Evolutionary conservation across 1,140 invertebrate species (phyloP).

Genomic region (Tetragnatha versicolor): DNA sequence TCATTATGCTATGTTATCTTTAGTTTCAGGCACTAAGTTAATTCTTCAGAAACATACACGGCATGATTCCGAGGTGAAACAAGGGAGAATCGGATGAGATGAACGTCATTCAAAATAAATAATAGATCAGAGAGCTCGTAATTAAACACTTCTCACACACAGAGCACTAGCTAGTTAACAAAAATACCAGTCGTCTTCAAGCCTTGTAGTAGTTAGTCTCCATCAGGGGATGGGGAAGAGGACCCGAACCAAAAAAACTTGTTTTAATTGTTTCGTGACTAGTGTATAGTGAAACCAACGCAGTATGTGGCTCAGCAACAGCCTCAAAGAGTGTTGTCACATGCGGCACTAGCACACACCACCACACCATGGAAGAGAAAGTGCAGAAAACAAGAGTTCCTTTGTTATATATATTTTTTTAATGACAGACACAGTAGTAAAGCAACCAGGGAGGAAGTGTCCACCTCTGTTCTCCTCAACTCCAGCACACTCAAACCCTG

Average conservation of each 20-base stretch:
- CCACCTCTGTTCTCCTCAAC: neutral
- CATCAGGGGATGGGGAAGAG: slow-evolving; percentile 1
- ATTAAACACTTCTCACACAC: slow-evolving; percentile 11
- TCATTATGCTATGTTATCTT: slow-evolving; percentile 18
- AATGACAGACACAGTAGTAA: slow-evolving; percentile 43
- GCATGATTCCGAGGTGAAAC: slow-evolving; percentile 21
- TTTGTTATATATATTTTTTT: slow-evolving; percentile 21
- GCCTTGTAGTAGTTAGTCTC: slow-evolving; percentile 4
- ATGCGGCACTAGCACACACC: neutral
- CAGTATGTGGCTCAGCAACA: slow-evolving; percentile 15
- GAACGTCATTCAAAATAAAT: slow-evolving; percentile 13
- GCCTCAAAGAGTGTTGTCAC: slow-evolving; percentile 14
- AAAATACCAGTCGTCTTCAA: slow-evolving; percentile 38
- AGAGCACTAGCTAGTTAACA: slow-evolving; percentile 34
- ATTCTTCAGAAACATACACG: slow-evolving; percentile 44
- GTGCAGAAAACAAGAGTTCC: slow-evolving; percentile 48
- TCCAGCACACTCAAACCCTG: slow-evolving; percentile 22
- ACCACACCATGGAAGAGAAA: slow-evolving; percentile 38
- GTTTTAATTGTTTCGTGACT: slow-evolving; percentile 40
- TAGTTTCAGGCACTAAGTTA: slow-evolving; percentile 50
- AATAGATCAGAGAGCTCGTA: slow-evolving; percentile 19
- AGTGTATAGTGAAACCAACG: slow-evolving; percentile 42
- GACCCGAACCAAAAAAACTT: neutral
- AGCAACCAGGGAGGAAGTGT: slow-evolving; percentile 33
- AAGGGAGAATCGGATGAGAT: slow-evolving; percentile 3